Percentiles rank a stretch among this genome's conserved stretches.
Conservation (phyloP, 2,113 vertebrate genomes). For the Scophthalmus maximus region DNA sequence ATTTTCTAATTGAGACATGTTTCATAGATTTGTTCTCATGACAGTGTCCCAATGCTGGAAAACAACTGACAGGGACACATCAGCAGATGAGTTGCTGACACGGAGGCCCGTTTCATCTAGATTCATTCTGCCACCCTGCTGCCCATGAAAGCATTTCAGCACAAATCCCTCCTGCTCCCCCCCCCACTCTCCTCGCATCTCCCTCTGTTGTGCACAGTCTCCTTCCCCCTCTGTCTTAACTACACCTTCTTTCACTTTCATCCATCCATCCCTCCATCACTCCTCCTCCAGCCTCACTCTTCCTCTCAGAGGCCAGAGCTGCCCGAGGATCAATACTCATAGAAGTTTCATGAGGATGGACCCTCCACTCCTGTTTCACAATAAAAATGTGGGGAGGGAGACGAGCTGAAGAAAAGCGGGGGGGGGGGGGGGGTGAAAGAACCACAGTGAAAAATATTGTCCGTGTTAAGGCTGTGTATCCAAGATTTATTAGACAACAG, state of each 20-base stretch:
- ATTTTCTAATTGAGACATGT: too few species aligned
- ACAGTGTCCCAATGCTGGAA: not conserved
- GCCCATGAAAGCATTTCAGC: slow-evolving; percentile 52
- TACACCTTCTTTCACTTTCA: slow-evolving; percentile 72
- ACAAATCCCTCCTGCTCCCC: slow-evolving; percentile 38
- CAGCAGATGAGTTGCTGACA: slow-evolving; percentile 14
- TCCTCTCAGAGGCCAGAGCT: slow-evolving; percentile 58
- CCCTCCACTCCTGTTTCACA: slow-evolving; percentile 86
- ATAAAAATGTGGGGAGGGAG: slow-evolving; percentile 73
- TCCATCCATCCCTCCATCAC: slow-evolving; percentile 47
- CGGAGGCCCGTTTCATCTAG: slow-evolving; percentile 32
- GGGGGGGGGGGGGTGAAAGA: not conserved
- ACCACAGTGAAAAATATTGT: not conserved
- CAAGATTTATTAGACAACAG: slow-evolving; percentile 14
- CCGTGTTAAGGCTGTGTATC: not conserved
- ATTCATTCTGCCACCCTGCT: slow-evolving; percentile 38
- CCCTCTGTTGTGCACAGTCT: slow-evolving; percentile 27
- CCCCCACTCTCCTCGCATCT: not conserved
- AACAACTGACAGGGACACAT: not conserved
- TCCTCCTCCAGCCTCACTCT: slow-evolving; percentile 42
- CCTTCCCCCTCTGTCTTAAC: slow-evolving; percentile 50
- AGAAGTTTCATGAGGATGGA: slow-evolving; percentile 89
- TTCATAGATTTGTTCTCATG: too few species aligned
- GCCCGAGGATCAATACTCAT: slow-evolving; percentile 85
- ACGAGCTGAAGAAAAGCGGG: not conserved